These are phyloP conservation scores for Peromyscus leucopus DNA, from an alignment of 2,113 vertebrate species.

Conservation along the genomic window DNA sequence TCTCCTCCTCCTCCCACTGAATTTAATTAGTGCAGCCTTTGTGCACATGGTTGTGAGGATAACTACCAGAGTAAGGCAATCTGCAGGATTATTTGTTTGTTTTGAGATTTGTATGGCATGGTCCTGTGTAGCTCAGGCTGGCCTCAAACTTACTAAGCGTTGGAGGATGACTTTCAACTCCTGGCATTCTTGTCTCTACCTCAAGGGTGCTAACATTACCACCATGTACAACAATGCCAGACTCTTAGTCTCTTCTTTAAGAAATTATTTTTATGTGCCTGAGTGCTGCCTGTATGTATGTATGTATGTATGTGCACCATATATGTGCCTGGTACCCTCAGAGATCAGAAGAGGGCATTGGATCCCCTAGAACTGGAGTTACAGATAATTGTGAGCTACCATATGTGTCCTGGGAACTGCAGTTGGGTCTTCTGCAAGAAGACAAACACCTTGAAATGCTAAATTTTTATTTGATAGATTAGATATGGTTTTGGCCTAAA, in stretches of 20 bases:
- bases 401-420: neutral
- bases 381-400: neutral
- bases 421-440: neutral
- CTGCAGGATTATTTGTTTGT: neutral
- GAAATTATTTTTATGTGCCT: neutral
- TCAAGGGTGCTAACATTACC: neutral
- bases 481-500: conserved; percentile 55
- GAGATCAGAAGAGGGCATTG: neutral
- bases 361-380: neutral
- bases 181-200: neutral
- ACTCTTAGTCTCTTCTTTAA: neutral
- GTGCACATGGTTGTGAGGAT: no score
- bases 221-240: neutral
- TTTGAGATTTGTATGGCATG: neutral
- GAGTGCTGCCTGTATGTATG: neutral
- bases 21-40: neutral
- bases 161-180: neutral
- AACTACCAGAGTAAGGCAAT: neutral
- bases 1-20: neutral
- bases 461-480: conserved; percentile 64
- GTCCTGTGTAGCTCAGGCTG: neutral
- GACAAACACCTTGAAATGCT: neutral
- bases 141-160: neutral
- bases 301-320: neutral
- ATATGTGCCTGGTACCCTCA: neutral